These are phyloP conservation scores for Apis florea DNA, from an alignment of 1,140 invertebrate species.

Conservation along the genomic window DNA sequence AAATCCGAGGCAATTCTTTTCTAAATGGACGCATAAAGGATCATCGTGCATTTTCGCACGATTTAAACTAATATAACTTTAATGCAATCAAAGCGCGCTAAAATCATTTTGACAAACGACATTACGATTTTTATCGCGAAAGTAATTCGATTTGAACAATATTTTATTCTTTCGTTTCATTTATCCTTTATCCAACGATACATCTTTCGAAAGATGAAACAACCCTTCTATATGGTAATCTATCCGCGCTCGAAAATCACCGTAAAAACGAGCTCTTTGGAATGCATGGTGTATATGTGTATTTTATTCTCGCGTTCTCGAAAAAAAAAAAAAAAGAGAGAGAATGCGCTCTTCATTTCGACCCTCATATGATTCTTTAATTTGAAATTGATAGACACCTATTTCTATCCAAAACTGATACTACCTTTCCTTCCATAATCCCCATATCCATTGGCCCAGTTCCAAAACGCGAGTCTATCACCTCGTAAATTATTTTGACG, in stretches of 20 bases:
- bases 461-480: conserved; percentile 68
- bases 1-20: too few relatives aligned
- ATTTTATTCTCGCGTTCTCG: too few relatives aligned
- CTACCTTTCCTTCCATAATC: conserved; percentile 1
- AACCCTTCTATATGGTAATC: too few relatives aligned
- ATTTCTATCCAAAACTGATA: conserved; percentile 22
- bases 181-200: too few relatives aligned
- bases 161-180: background rate
- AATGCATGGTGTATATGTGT: background rate
- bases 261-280: background rate
- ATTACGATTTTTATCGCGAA: too few relatives aligned
- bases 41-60: too few relatives aligned
- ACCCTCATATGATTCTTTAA: conserved; percentile 28
- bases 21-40: too few relatives aligned
- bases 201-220: too few relatives aligned
- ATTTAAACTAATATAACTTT: too few relatives aligned
- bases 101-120: too few relatives aligned
- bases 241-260: background rate
- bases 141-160: background rate
- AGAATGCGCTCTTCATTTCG: background rate
- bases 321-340: background rate
- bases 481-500: conserved; percentile 65
- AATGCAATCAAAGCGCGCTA: too few relatives aligned
- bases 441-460: conserved; percentile 44
- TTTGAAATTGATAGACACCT: conserved; percentile 45